Percentiles rank a stretch among this genome's conserved stretches.
Conservation (phyloP, 53 echinoderm and acorn worm species). For the Paelopatides confundens region DNA sequence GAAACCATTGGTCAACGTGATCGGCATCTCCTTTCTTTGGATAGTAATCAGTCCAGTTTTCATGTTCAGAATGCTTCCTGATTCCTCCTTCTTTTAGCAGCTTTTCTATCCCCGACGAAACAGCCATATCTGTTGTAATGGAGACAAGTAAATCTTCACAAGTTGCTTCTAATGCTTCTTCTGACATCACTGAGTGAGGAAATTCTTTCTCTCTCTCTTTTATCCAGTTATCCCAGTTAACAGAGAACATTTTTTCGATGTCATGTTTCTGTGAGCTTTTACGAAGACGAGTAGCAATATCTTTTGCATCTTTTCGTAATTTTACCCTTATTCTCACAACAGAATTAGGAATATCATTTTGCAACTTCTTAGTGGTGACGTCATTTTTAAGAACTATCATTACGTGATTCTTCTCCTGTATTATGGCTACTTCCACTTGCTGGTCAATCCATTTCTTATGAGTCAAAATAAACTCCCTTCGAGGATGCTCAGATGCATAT, state of each 20-base stretch:
- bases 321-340: no score
- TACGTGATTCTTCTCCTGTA: neutral
- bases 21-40: neutral
- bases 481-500: no score
- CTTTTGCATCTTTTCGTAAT: neutral
- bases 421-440: neutral
- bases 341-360: neutral
- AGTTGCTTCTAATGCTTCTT: no score
- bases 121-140: neutral
- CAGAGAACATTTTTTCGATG: neutral
- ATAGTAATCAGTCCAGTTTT: neutral
- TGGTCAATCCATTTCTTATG: neutral
- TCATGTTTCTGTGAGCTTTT: neutral
- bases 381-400: neutral
- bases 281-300: neutral
- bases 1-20: neutral
- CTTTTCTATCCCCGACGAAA: neutral
- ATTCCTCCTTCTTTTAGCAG: neutral
- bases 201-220: neutral
- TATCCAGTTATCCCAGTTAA: neutral
- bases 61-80: neutral
- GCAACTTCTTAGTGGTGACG: neutral
- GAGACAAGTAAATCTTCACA: neutral
- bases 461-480: neutral
- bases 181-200: neutral